Evolutionary conservation across 2,888 invertebrate genomes (phyloP), one percentile per base, ranked within the genome.

Genomic region (Pyrocoelia pectoralis): DNA sequence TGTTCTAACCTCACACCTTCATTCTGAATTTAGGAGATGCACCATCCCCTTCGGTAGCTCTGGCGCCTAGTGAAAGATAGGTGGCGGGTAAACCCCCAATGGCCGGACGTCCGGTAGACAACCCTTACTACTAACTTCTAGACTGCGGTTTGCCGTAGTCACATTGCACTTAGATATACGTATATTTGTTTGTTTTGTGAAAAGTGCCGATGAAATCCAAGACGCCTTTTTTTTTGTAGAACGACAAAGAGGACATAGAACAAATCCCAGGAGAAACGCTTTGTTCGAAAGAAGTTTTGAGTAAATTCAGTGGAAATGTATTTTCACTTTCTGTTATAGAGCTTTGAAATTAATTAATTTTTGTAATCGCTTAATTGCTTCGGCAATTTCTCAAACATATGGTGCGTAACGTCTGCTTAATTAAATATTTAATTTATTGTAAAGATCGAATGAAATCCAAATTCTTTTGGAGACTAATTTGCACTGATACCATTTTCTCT

Each of bases 21-120:
- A 15, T 56, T 18, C 43, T 12, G 46, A 43, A 55, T 55, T 55
- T 15, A 41, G 17, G 17, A 18, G 49, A 41, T 49, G 49, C 17
- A 9, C 29, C 3, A 41, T 18, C 50, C 58, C 70, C 69, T 63
- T 54, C 72, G 73, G 71, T 68, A 70, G 55, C 72, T 70, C 70
- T 73, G 76, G 76, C 76, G 77, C 76, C 78, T 65, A 69, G 72
- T 76, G 75, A 78, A 74, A 75, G 74, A 77, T 75, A 74, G 72
- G 71, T 69, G 73, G 71, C 65, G 73, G 70, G 61, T 69, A 60
- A 58, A 61, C 62, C 63, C 75, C 72, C 70, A 68, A 68, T 72
- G 69, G 72, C 72, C 74, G 77, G 77, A 77, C 70, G 76, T 77
- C 77, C 77, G 76, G 75, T 73, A 72, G 74, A 75, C 74, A 73